Evolutionary conservation across 2,797 vertebrate species (phyloP).

Genomic region (Rhadinocentrus ornatus): DNA sequence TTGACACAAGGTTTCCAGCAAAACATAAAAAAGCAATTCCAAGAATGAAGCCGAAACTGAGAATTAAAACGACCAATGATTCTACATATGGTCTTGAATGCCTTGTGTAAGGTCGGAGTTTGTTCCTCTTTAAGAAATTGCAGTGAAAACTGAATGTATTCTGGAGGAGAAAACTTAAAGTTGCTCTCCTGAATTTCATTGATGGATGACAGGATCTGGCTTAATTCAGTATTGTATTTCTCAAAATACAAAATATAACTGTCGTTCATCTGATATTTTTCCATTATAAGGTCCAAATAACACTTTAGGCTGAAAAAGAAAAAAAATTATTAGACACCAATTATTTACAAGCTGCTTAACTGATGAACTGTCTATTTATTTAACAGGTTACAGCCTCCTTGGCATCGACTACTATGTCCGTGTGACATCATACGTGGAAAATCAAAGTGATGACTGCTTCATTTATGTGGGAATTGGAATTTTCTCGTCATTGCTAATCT

Average conservation of each 20-base stretch:
- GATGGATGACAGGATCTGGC: neutral
- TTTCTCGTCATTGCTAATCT: conserved; percentile 77
- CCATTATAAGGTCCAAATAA: neutral
- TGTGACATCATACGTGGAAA: conserved; percentile 53
- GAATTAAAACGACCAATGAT: too few species aligned
- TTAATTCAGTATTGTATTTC: neutral
- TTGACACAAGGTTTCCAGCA: too few species aligned
- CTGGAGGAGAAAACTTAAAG: neutral
- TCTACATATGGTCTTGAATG: too few species aligned
- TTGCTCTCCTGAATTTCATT: neutral
- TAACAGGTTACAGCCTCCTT: conserved; percentile 80
- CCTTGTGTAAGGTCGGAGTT: too few species aligned
- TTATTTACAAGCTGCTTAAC: neutral
- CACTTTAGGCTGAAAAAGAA: neutral
- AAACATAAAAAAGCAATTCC: too few species aligned
- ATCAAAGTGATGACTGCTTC: conserved; percentile 12
- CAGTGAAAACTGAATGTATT: neutral
- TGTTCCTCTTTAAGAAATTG: neutral
- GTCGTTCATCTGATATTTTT: neutral
- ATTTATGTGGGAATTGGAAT: conserved; percentile 77
- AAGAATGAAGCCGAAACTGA: too few species aligned
- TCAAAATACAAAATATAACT: neutral
- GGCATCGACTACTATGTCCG: conserved; percentile 79
- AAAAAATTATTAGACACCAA: neutral
- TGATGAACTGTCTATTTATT: neutral